Evolutionary conservation across 2,888 invertebrate species (phyloP).

Genomic region (Andrena chrysosceles): DNA sequence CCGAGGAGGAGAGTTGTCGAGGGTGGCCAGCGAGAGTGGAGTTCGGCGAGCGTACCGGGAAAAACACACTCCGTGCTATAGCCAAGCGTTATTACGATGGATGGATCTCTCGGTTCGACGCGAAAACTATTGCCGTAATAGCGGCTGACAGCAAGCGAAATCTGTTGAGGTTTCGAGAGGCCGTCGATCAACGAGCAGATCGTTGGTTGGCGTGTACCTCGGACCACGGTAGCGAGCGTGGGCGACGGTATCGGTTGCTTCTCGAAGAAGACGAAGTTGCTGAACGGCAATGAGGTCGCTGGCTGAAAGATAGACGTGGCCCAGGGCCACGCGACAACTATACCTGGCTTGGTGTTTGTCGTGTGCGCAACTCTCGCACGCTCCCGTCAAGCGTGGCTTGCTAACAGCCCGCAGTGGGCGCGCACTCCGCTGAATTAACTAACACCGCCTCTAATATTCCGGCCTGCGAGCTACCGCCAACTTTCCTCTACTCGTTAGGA

Average conservation of each 20-base stretch:
- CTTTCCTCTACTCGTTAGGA: constrained; percentile 31
- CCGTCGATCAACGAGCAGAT: background rate
- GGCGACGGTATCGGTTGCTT: constrained; percentile 5
- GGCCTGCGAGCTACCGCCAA: constrained; percentile 26
- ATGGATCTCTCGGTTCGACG: background rate
- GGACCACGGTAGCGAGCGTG: constrained; percentile 9
- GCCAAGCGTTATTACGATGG: background rate
- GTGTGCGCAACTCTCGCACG: constrained; percentile 52
- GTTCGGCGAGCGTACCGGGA: background rate
- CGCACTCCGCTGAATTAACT: constrained; percentile 51
- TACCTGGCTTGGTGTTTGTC: constrained; percentile 55
- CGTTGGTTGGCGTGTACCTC: background rate
- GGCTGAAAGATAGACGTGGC: constrained; percentile 69
- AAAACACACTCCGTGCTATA: background rate
- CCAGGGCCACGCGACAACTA: constrained; percentile 70
- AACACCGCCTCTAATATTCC: constrained; percentile 58
- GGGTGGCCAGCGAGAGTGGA: background rate
- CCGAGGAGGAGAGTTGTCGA: background rate
- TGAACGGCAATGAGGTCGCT: constrained; percentile 58
- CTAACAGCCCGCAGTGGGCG: constrained; percentile 41
- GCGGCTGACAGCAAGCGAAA: background rate
- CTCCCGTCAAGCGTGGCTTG: constrained; percentile 45
- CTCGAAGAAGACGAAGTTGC: constrained; percentile 45
- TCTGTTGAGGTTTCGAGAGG: background rate
- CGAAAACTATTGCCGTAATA: background rate